Conservation (phyloP, 2,113 vertebrate genomes). For the Triplophysa siluroides region DNA sequence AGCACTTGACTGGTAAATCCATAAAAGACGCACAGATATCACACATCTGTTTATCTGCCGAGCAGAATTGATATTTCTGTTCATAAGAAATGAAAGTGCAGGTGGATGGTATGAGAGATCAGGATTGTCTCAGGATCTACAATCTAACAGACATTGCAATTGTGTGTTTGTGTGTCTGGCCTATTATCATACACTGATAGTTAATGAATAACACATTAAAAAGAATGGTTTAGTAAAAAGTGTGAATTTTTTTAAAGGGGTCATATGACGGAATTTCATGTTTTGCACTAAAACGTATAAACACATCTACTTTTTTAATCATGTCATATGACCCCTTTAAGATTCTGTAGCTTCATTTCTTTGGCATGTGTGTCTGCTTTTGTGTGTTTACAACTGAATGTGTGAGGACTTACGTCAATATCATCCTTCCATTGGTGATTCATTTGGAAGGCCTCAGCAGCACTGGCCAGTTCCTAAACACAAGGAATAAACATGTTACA, state of each 20-base stretch:
- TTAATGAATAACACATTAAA: not conserved
- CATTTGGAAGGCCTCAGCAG: slow-evolving; percentile 84
- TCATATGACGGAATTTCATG: no score
- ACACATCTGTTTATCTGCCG: slow-evolving; percentile 8
- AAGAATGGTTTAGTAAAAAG: not conserved
- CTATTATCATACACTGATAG: not conserved
- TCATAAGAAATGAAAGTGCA: not conserved
- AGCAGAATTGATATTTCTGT: slow-evolving; percentile 28
- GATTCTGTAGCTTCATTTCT: not conserved
- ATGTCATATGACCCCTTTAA: no score
- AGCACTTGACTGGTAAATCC: slow-evolving; percentile 12
- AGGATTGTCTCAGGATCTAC: not conserved
- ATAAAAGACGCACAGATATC: slow-evolving; percentile 7
- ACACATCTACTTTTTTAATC: no score
- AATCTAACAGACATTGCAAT: slow-evolving; percentile 4
- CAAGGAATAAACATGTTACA: slow-evolving; percentile 27
- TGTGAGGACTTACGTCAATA: slow-evolving; percentile 78
- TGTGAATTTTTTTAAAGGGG: no score
- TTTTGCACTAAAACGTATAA: no score
- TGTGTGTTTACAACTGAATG: not conserved
- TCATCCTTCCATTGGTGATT: slow-evolving; percentile 84
- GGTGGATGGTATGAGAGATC: slow-evolving; percentile 12
- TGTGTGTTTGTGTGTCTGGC: not conserved
- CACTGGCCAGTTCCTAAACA: slow-evolving; percentile 80
- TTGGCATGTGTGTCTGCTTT: not conserved